Evolutionary conservation across 2,113 vertebrate species (phyloP), one percentile per base, ranked within the genome.

Genomic region (Oryzias melastigma): DNA sequence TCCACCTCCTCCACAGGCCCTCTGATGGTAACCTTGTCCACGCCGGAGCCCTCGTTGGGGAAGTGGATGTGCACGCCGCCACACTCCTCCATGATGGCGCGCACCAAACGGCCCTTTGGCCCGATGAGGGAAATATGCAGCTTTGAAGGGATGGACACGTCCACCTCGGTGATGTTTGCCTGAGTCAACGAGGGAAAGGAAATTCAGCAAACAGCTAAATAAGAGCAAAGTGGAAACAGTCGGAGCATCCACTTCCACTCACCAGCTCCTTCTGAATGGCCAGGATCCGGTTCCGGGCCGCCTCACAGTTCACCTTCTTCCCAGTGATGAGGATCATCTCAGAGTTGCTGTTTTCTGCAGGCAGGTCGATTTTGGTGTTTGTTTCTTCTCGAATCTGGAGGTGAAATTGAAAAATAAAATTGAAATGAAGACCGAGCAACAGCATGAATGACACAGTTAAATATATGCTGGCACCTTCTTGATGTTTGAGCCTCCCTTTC

Each of bases 251-350:
- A 47, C 1, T 8, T 18, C 16, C 46, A 47, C 19, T 85, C 75
- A 99, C 97, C 93, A 98, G 89, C 55, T 99, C 97, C 70, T 98
- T 99, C 86, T 99, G 97, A 79, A 99, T 98, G 52, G 97, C 93
- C 82, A 99, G 78, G 64, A 99, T 95, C 43, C 96, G 92, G 77
- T 73, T 94, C 27, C 94, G 91, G 57, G 97, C 96, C 14, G 91
- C 93, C 85, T 99, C 97, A 25, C 97, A 98, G 91, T 98, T 96
- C n/a, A 93, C 92, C 71, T 91, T 95, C 91, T 98, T 98, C 76
- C 97, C 97, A 0, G 95, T 99, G 86, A 99, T 99, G 76, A 99
- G 41, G n/a, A 99, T 99, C 84, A 97, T 97, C 87, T 98, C 97
- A 0, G 97, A 99, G 80, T 98, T 97, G 88, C 95, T 99, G 73